phyloP scores from a whole-genome alignment of 2,797 vertebrate species.

The Falco biarmicus region DNA sequence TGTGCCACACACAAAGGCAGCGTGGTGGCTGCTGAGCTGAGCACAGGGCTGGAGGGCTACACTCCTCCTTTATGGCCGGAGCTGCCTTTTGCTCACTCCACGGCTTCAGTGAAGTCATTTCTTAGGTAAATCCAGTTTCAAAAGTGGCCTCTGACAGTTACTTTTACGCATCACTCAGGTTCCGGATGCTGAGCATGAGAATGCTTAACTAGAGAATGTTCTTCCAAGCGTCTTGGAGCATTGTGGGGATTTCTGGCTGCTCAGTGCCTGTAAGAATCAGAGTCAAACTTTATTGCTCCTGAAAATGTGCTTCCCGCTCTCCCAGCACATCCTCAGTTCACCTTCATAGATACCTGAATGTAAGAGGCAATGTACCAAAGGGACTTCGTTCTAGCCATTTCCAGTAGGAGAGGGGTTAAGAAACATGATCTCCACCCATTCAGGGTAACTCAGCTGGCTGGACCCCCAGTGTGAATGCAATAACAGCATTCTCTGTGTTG shows the following conservation, averaged over 20 bases:
- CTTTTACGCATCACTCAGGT: neutral
- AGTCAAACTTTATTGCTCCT: neutral
- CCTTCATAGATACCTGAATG: rapidly evolving
- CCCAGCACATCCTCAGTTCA: neutral
- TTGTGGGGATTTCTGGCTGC: neutral
- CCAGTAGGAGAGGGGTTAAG: neutral
- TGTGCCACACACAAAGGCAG: neutral
- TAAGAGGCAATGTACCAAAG: neutral
- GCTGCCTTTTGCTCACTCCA: neutral
- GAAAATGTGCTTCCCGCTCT: neutral
- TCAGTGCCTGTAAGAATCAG: neutral
- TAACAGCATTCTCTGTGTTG: neutral
- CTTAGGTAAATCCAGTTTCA: neutral
- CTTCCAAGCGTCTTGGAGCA: neutral
- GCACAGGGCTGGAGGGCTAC: neutral
- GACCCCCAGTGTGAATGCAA: neutral
- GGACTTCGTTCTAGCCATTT: neutral
- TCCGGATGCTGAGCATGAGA: neutral
- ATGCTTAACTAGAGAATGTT: neutral
- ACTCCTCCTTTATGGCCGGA: neutral
- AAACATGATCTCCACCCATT: neutral
- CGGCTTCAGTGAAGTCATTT: neutral
- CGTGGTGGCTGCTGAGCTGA: neutral
- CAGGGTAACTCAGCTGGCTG: neutral
- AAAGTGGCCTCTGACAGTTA: neutral